Evolutionary conservation across 1,140 invertebrate genomes (phyloP), one percentile per base, ranked within the genome.

Genomic region (Neuroterus valhalla): DNA sequence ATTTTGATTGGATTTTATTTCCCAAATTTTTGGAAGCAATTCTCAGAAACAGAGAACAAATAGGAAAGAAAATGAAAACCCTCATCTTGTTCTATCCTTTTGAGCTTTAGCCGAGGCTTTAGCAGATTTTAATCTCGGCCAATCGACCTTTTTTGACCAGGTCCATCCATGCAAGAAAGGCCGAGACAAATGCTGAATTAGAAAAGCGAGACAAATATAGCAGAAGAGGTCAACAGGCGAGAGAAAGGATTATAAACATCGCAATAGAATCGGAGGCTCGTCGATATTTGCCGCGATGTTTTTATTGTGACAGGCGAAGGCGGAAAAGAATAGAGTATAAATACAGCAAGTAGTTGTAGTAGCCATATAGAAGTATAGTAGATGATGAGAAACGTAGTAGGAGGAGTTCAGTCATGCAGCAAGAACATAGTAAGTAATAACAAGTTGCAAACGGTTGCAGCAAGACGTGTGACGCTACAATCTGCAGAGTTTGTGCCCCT

Each of bases 391-490:
- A 44, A 17, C 2, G 19, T 21, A 21, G 46, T 12, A 71, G 31
- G 43, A 10, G 15, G n/a, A 66, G 8, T 38, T 3, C 31, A 69
- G 38, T 31, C 44, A 45, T 21, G 62, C 5, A 23, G 19, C 31
- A 5, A 38, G 31, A 38, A 38, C 10, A 38, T 38, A 38, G 31
- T 38, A 5, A 38, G 6, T n/a, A n/a, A n/a, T n/a, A n/a, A 0
- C 31, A 10, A 5, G 31, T 38, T 38, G 31, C 31, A 38, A 38
- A 38, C 31, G 31, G 31, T 8, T 38, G 31, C 31, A 76, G 31
- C 31, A 76, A 68, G 38, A 78, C 68, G 82, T 77, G 81, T 85
- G 82, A 86, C 81, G 85, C 82, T 82, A 23, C 26, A 38, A 5
- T 38, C 31, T 5, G 31, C 3, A 55, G 73, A n/a, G n/a, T n/a